Conservation (phyloP, 2,888 invertebrate species). For the Epinotia ramella region DNA sequence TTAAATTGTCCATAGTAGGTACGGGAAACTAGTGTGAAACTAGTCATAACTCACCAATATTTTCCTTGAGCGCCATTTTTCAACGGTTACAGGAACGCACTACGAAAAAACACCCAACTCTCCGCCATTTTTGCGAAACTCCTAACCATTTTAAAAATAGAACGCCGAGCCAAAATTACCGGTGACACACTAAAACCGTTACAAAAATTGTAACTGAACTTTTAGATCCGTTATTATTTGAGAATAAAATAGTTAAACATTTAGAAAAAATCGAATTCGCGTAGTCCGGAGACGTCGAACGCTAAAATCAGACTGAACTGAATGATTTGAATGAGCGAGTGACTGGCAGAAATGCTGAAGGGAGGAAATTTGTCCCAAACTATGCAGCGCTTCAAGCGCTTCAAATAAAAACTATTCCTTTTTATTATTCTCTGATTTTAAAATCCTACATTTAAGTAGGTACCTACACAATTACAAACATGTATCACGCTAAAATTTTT, state of each 20-base stretch:
- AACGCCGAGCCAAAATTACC: constrained; percentile 49
- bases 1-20: not conserved
- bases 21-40: not conserved
- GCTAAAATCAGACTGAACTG: constrained; percentile 58
- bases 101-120: constrained; percentile 45
- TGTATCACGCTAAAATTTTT: not conserved
- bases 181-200: constrained; percentile 4
- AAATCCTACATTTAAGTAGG: not conserved
- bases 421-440: not conserved
- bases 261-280: not conserved
- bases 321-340: constrained; percentile 69
- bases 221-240: not conserved
- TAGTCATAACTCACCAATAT: constrained; percentile 29
- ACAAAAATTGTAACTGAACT: not conserved
- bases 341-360: constrained; percentile 78
- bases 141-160: constrained; percentile 47
- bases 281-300: constrained; percentile 35
- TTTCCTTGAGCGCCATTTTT: constrained; percentile 31
- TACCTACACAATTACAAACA: not conserved
- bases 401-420: constrained; percentile 16
- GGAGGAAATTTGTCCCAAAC: constrained; percentile 59
- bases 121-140: constrained; percentile 49
- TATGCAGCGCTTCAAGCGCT: constrained; percentile 62
- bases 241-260: constrained; percentile 2
- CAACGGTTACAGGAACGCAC: constrained; percentile 40